A percentile compares a stretch with the other conserved stretches of the same genome.
These are phyloP conservation scores for Epistrophella euchroma DNA, from an alignment of 2,888 invertebrate species.

Conservation along the genomic window DNA sequence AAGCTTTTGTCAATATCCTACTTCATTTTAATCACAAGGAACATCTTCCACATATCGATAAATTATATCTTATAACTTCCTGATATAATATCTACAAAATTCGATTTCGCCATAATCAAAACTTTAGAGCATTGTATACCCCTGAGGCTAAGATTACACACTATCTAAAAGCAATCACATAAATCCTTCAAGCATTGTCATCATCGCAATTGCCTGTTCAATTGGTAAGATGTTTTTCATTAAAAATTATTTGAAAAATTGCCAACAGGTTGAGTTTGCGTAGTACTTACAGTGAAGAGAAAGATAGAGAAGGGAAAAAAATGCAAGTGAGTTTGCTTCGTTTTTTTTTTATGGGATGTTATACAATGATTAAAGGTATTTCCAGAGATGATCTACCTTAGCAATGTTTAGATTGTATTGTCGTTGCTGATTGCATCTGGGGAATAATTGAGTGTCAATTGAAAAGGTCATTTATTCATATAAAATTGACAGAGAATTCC, in stretches of 20 bases:
- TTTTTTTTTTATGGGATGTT: slow-evolving; percentile 11
- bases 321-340: not conserved
- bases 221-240: slow-evolving; percentile 60
- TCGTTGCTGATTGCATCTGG: not conserved
- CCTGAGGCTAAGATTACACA: slow-evolving; percentile 7
- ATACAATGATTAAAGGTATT: slow-evolving; percentile 27
- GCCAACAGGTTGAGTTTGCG: slow-evolving; percentile 41
- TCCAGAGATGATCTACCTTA: slow-evolving; percentile 1
- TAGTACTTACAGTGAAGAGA: not conserved
- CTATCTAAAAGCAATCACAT: slow-evolving; percentile 64
- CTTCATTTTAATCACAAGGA: not conserved
- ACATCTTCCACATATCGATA: not conserved
- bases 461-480: slow-evolving; percentile 25
- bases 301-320: not conserved
- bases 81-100: not conserved
- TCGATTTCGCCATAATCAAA: slow-evolving; percentile 14
- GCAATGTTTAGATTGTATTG: not conserved
- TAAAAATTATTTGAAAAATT: slow-evolving; percentile 39
- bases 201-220: slow-evolving; percentile 57
- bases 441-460: slow-evolving; percentile 48
- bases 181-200: slow-evolving; percentile 69
- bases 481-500: not conserved
- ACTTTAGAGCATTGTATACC: not conserved
- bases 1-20: not conserved
- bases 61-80: slow-evolving; percentile 13